Conservation (phyloP, 2,113 vertebrate species). For the Puffinus mauretanicus region DNA sequence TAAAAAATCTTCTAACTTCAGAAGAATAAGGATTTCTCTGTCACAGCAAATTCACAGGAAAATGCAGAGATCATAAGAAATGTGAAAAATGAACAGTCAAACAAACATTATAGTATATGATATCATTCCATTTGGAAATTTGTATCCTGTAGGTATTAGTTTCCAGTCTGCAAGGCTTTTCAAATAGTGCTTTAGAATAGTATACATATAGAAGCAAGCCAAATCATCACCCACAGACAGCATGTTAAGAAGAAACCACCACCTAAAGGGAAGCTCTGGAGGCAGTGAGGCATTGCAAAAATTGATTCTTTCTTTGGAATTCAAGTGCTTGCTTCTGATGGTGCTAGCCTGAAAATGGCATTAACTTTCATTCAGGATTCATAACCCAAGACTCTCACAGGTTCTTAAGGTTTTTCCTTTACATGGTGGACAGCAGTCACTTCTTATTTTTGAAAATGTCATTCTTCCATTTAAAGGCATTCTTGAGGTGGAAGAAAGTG, state of each 20-base stretch:
- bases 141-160: background rate
- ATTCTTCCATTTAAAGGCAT: background rate
- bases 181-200: background rate
- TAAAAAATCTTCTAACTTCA: background rate
- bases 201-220: accelerated
- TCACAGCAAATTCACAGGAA: background rate
- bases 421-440: accelerated
- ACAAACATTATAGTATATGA: background rate
- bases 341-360: background rate
- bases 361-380: background rate
- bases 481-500: background rate
- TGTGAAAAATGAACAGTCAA: background rate
- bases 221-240: background rate
- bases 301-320: background rate
- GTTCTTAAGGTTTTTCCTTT: background rate
- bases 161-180: background rate
- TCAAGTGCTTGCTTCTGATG: background rate
- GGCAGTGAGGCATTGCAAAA: background rate
- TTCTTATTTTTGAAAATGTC: background rate
- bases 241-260: background rate
- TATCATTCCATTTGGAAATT: background rate
- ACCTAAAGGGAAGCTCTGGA: background rate
- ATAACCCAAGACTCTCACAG: background rate
- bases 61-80: background rate
- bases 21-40: background rate